Conservation (phyloP, 2,797 vertebrate species). For the Rhinophrynus dorsalis region DNA sequence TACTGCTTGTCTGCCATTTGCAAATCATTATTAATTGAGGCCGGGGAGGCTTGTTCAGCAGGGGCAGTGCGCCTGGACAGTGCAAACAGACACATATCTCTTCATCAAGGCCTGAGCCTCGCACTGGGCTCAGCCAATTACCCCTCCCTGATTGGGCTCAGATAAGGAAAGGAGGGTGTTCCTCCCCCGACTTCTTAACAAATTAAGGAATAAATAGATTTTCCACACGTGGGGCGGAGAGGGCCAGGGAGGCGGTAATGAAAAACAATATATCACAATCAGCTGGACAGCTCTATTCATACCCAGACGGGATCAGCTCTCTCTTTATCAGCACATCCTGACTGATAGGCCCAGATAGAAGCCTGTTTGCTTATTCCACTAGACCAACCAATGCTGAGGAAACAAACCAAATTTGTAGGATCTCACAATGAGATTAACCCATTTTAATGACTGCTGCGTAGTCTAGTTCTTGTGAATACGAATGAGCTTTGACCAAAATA, state of each 20-base stretch:
- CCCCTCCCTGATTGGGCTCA: constrained; percentile 97
- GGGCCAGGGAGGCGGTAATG: constrained; percentile 96
- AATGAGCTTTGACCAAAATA: too few species aligned
- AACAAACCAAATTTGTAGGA: not conserved
- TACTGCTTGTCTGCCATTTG: constrained; percentile 90
- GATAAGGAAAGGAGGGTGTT: constrained; percentile 81
- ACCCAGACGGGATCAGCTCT: constrained; percentile 92
- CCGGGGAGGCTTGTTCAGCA: constrained; percentile 68
- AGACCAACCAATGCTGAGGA: not conserved
- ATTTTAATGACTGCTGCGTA: too few species aligned
- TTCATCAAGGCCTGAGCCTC: constrained; percentile 93
- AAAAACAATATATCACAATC: constrained; percentile 99
- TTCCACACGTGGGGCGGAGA: constrained; percentile 96
- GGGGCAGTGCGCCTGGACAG: constrained; percentile 73
- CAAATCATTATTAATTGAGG: constrained; percentile 94
- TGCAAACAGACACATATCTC: constrained; percentile 87
- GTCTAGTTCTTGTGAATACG: too few species aligned
- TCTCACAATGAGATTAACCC: too few species aligned
- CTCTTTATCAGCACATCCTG: constrained; percentile 86
- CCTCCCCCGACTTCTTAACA: constrained; percentile 77
- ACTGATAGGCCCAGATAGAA: constrained; percentile 59
- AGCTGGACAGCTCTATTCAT: constrained; percentile 96
- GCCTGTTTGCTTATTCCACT: not conserved
- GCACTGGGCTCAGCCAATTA: constrained; percentile 94
- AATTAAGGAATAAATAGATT: constrained; percentile 99